Evolutionary conservation across 2,797 vertebrate species (phyloP).

Genomic region (Dipus sagitta): DNA sequence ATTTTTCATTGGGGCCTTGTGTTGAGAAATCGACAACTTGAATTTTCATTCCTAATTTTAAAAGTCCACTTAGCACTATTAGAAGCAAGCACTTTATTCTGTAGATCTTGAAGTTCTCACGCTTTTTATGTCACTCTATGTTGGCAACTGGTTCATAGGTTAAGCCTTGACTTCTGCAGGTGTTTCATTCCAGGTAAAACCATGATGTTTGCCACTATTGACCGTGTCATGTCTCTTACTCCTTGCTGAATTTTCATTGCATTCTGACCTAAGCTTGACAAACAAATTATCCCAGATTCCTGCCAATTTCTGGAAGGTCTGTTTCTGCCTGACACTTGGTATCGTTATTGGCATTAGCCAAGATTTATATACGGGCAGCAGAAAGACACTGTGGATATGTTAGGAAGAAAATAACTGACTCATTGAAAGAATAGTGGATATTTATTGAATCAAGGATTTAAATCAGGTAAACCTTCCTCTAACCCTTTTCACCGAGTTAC

Average conservation of each 20-base stretch:
- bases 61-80: background rate
- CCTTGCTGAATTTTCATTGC: background rate
- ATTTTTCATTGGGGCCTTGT: constrained; percentile 54
- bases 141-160: background rate
- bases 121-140: background rate
- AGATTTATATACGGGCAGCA: constrained; percentile 41
- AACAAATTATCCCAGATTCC: background rate
- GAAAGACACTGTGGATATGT: constrained; percentile 25
- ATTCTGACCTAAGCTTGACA: background rate
- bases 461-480: background rate
- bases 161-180: background rate
- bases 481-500: background rate
- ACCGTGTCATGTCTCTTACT: background rate
- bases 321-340: constrained; percentile 57
- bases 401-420: background rate
- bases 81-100: constrained; percentile 20
- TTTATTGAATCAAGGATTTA: constrained; percentile 30
- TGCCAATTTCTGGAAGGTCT: constrained; percentile 36
- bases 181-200: background rate
- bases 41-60: constrained; percentile 18
- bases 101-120: background rate
- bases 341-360: constrained; percentile 32
- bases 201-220: background rate
- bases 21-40: constrained; percentile 37
- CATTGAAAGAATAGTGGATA: constrained; percentile 23